Evolutionary conservation across 2,113 vertebrate species (phyloP).

Genomic region (Mobula hypostoma): DNA sequence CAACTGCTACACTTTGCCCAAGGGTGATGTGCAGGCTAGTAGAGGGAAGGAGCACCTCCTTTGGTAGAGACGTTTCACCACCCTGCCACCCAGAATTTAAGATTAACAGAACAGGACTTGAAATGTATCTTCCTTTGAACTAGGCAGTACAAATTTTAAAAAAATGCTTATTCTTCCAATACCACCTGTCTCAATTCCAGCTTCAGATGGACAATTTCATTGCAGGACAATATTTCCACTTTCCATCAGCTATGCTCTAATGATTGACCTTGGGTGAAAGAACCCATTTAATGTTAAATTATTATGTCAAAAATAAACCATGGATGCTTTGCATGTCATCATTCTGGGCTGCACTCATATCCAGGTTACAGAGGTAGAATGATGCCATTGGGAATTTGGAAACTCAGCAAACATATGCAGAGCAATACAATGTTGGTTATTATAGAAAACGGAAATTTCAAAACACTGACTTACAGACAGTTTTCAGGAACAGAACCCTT

Average conservation of each 20-base stretch:
- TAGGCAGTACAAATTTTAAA: not conserved
- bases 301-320: not conserved
- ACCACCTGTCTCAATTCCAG: not conserved
- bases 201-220: not conserved
- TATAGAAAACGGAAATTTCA: no score
- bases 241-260: not conserved
- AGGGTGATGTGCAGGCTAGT: no score
- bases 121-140: not conserved
- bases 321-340: not conserved
- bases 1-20: no score
- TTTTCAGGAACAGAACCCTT: no score
- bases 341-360: not conserved
- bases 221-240: not conserved
- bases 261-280: not conserved
- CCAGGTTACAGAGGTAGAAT: not conserved
- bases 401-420: no score
- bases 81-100: no score
- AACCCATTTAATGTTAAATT: conserved; percentile 7
- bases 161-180: not conserved
- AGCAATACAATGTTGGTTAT: no score
- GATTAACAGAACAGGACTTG: not conserved
- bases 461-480: no score
- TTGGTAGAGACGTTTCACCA: no score
- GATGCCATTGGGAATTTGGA: not conserved
- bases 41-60: no score